A percentile compares a stretch with the other conserved stretches of the same genome.
phyloP scores from a whole-genome alignment of 2,113 vertebrate genomes.

The Heterocephalus glaber region DNA sequence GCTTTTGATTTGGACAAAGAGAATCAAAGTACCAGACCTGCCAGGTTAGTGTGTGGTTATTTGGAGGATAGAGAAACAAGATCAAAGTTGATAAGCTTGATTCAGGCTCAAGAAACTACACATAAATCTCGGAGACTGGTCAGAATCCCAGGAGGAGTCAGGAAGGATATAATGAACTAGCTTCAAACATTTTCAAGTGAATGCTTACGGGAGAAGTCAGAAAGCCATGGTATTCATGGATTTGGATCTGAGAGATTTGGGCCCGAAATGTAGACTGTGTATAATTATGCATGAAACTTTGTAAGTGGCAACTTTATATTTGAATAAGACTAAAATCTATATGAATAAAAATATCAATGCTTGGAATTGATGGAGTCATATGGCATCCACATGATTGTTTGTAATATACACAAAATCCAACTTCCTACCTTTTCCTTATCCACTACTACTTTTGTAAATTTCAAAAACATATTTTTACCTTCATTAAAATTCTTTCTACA shows the following conservation, averaged over 20 bases:
- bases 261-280: background rate
- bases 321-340: conserved; percentile 17
- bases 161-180: background rate
- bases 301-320: background rate
- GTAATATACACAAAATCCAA: background rate
- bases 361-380: background rate
- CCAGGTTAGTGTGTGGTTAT: background rate
- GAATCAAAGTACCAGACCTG: background rate
- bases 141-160: background rate
- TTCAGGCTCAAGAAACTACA: background rate
- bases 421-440: background rate
- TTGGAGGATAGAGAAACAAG: background rate
- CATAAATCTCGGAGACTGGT: background rate
- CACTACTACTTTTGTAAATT: conserved; percentile 16
- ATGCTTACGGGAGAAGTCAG: background rate
- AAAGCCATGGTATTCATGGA: background rate
- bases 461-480: background rate
- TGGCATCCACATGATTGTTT: background rate
- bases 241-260: background rate
- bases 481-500: conserved; percentile 43
- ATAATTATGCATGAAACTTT: background rate
- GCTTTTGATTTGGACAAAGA: background rate
- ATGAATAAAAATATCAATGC: background rate
- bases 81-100: background rate
- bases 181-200: background rate